Percentiles rank a stretch among this genome's conserved stretches.
phyloP scores from a whole-genome alignment of 92 coral and sea anemone genomes.

The Heliopora coerulea region DNA sequence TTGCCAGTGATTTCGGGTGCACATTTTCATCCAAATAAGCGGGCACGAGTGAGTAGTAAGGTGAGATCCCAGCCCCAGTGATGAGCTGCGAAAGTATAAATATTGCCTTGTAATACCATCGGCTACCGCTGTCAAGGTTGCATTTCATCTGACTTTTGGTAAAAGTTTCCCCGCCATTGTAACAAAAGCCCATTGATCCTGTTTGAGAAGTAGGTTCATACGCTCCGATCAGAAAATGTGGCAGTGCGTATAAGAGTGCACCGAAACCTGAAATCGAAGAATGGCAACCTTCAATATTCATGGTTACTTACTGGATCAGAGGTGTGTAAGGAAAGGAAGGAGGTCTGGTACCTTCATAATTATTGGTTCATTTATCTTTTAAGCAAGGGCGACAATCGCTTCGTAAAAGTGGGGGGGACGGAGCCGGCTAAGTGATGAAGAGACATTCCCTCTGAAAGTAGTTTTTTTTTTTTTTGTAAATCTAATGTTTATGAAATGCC shows the following conservation, averaged over 20 bases:
- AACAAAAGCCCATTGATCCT: background rate
- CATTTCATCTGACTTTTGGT: background rate
- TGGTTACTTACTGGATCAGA: too few species aligned
- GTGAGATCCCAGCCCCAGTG: conserved; percentile 64
- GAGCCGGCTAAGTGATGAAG: too few species aligned
- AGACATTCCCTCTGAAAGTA: too few species aligned
- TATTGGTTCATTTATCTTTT: too few species aligned
- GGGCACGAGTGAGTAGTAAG: conserved; percentile 63
- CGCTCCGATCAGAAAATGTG: conserved; percentile 58
- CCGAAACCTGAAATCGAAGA: conserved; percentile 59
- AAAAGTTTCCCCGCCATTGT: background rate
- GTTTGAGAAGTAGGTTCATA: conserved; percentile 54
- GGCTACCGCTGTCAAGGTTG: background rate
- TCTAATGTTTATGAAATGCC: too few species aligned
- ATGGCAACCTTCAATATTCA: too few species aligned
- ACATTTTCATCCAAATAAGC: conserved; percentile 80
- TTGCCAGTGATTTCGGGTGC: conserved; percentile 53
- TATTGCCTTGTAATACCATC: conserved; percentile 22
- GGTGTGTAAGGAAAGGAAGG: too few species aligned
- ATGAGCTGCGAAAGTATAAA: conserved; percentile 46
- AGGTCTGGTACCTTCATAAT: too few species aligned
- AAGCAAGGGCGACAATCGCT: too few species aligned
- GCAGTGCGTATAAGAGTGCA: conserved; percentile 52
- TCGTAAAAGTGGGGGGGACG: too few species aligned
- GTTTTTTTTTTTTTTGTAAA: too few species aligned